Percentiles rank a stretch among this genome's conserved stretches.
These are phyloP conservation scores for Hydropsyche betteni DNA, from an alignment of 2,888 invertebrate genomes.

Conservation along the genomic window DNA sequence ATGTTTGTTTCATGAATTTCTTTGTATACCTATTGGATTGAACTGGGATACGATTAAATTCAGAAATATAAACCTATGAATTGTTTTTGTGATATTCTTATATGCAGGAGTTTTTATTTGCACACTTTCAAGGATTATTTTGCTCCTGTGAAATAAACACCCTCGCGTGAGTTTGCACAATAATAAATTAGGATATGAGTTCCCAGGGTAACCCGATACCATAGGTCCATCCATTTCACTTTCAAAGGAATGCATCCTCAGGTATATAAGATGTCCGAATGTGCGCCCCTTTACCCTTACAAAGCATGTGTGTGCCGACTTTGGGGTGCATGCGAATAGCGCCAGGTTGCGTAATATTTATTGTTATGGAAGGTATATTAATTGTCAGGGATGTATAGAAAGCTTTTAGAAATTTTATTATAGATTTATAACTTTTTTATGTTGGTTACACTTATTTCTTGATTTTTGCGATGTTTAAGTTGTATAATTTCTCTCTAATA, in stretches of 20 bases:
- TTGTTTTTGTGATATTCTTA: too few relatives aligned
- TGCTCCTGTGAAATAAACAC: slow-evolving; percentile 27
- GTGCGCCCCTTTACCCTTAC: slow-evolving; percentile 5
- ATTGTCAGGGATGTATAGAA: too few relatives aligned
- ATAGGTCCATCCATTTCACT: slow-evolving; percentile 48
- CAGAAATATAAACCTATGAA: too few relatives aligned
- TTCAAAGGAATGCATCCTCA: slow-evolving; percentile 47
- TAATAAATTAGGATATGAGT: slow-evolving; percentile 37
- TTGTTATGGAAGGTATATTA: too few relatives aligned
- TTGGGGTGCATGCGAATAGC: background rate
- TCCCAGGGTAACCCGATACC: slow-evolving; percentile 52
- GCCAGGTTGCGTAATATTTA: slow-evolving; percentile 17
- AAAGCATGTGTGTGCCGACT: background rate
- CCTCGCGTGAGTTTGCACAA: slow-evolving; percentile 33
- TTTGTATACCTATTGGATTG: too few relatives aligned
- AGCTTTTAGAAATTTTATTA: too few relatives aligned
- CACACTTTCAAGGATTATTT: background rate
- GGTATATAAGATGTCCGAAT: slow-evolving; percentile 22
- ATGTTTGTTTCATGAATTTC: background rate
- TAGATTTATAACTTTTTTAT: too few relatives aligned
- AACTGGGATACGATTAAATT: too few relatives aligned
- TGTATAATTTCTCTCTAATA: too few relatives aligned
- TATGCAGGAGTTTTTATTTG: too few relatives aligned
- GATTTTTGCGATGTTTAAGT: too few relatives aligned
- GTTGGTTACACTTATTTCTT: too few relatives aligned